A percentile compares a stretch with the other conserved stretches of the same genome.
phyloP scores from a whole-genome alignment of 1,140 invertebrate genomes.

The Drosophila gunungcola region DNA sequence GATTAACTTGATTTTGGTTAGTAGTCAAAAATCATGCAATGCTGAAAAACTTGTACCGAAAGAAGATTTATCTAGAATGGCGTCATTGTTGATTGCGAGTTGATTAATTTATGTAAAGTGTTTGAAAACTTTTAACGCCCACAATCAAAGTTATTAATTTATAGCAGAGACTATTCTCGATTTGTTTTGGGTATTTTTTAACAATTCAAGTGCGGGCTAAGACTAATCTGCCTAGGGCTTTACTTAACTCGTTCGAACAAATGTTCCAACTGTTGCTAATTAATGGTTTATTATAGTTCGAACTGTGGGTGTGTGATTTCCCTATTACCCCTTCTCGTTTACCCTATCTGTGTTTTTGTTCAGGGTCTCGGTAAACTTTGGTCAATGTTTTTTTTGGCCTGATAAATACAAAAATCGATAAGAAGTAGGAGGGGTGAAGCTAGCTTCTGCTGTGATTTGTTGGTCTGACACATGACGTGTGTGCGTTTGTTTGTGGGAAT shows the following conservation, averaged over 20 bases:
- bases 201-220: constrained; percentile 46
- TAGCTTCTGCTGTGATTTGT: constrained; percentile 41
- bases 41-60: constrained; percentile 35
- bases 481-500: constrained; percentile 11
- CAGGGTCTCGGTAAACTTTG: constrained; percentile 47
- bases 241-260: constrained; percentile 66
- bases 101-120: constrained; percentile 52
- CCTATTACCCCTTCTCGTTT: background rate
- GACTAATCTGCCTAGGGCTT: constrained; percentile 55
- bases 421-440: constrained; percentile 20
- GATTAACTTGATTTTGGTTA: constrained; percentile 17
- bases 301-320: constrained; percentile 10
- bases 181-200: background rate
- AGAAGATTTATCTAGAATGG: constrained; percentile 4
- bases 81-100: constrained; percentile 29
- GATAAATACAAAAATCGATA: constrained; percentile 46
- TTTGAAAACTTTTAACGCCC: constrained; percentile 39
- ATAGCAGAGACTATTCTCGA: background rate
- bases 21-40: constrained; percentile 50
- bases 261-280: constrained; percentile 31
- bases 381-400: constrained; percentile 39
- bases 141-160: constrained; percentile 37
- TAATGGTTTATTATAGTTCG: constrained; percentile 23
- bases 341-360: constrained; percentile 11
- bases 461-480: constrained; percentile 35